Conservation (phyloP, 37 sponge, comb jelly and placozoan species). For the Spongia lamella region DNA sequence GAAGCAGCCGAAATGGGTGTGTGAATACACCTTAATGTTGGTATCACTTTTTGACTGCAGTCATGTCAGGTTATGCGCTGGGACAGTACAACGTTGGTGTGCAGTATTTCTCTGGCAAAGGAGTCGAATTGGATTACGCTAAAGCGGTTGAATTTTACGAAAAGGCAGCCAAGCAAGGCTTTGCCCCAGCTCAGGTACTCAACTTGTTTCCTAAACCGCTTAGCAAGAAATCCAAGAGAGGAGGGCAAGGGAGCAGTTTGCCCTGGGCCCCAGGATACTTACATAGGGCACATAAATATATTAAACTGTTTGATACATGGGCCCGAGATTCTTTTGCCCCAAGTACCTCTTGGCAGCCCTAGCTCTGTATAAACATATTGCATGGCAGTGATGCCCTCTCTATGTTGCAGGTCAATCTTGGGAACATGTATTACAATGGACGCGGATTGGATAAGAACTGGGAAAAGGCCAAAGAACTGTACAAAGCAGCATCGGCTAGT, state of each 20-base stretch:
- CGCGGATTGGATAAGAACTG: constrained; percentile 72
- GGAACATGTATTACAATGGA: constrained; percentile 87
- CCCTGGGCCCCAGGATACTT: no score
- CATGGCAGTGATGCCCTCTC: no score
- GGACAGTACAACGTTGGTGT: constrained; percentile 77
- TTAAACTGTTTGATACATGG: no score
- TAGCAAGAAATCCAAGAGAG: no score
- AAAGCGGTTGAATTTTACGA: constrained; percentile 74
- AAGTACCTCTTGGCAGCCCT: no score
- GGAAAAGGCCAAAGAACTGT: constrained; percentile 80
- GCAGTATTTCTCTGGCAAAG: constrained; percentile 82
- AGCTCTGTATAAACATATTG: no score
- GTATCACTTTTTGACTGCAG: neutral
- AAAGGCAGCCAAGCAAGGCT: constrained; percentile 64
- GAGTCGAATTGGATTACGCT: constrained; percentile 59
- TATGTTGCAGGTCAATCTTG: constrained; percentile 78
- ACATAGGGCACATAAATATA: no score
- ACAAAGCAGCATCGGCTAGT: constrained; percentile 52
- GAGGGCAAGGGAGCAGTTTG: no score
- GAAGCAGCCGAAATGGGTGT: constrained; percentile 66
- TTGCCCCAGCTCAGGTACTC: constrained; percentile 80
- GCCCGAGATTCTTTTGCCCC: no score
- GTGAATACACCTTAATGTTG: neutral
- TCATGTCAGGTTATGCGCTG: constrained; percentile 47
- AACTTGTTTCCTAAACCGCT: no score